Evolutionary conservation across 37 sponge, comb jelly and placozoan species (phyloP), one percentile per base, ranked within the genome.

Genomic region (Hormiphora californensis): DNA sequence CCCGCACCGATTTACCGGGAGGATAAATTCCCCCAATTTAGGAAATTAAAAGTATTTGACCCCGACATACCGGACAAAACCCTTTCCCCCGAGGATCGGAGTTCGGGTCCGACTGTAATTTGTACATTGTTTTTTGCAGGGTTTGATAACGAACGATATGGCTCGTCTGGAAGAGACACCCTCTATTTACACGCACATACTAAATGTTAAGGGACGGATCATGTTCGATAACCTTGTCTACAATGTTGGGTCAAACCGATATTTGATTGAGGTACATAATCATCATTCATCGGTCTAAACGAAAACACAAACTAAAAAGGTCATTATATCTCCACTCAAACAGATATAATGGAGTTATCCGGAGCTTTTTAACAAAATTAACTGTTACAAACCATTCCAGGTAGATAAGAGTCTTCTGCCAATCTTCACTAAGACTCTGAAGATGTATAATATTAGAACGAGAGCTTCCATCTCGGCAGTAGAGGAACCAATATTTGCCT

Each of bases 391-490:
- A 8, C 27, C 17, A 59, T 22, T 7, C 5, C 68, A 73, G 81
- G 81, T 73, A 21, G 81, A 73, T 19, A 15, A 2, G 25, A 40
- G 44, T 73, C 38, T 43, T 8, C 15, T 73, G 27, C 1, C 23
- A 27, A 73, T n/a, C 1, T 73, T 73, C n/a, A 1, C 43, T 1
- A 73, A 73, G 81, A 23, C 43, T 22, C 3, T 73, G 38, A 36
- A 33, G 25, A 73, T 73, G 81, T 73, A 73, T 46, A 73, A 73
- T 36, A 73, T 73, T 36, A 39, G 81, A 39, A 73, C 46, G 46
- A 73, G 43, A 41, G 81, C 81, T 19, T 43, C 12, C 15, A 73
- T 73, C 4, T 11, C 81, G 21, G 17, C 43, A 7, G 38, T n/a
- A 40, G 81, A 73, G 19, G 35, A 32, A 11, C 36, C 32, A 25